A percentile compares a stretch with the other conserved stretches of the same genome.
Evolutionary conservation across 2,888 invertebrate genomes (phyloP).

Genomic region (Ethmia dodecea): DNA sequence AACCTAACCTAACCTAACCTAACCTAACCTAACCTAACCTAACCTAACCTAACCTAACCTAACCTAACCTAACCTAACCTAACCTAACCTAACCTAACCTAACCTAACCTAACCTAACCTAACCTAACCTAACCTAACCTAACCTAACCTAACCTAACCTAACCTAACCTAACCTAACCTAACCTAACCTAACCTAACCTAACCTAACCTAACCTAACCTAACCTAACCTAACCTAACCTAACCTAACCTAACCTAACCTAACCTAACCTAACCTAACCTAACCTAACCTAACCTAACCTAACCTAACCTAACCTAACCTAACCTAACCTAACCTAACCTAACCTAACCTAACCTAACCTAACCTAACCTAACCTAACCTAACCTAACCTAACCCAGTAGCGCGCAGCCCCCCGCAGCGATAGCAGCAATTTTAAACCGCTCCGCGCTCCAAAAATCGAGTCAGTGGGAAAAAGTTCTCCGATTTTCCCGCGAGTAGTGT

Average conservation of each 20-base stretch:
- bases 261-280: conserved; percentile 12
- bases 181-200: conserved; percentile 11
- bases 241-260: conserved; percentile 17
- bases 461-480: too few relatives aligned
- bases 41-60: conserved; percentile 6
- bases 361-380: conserved; percentile 1
- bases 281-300: conserved; percentile 13
- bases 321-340: conserved; percentile 11
- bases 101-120: conserved; percentile 8
- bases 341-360: conserved; percentile 12
- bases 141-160: conserved; percentile 14
- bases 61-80: conserved; percentile 14
- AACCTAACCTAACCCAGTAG: not conserved
- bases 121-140: conserved; percentile 10
- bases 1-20: conserved; percentile 16
- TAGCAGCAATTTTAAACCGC: too few relatives aligned
- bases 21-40: conserved; percentile 15
- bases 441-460: too few relatives aligned
- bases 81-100: conserved; percentile 15
- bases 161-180: conserved; percentile 14
- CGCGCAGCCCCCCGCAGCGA: not conserved
- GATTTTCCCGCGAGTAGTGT: not conserved
- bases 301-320: conserved; percentile 14
- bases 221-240: conserved; percentile 16
- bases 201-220: conserved; percentile 12